phyloP scores from a whole-genome alignment of 37 sponge, comb jelly and placozoan species.

The Diacarnus erythraeanus region DNA sequence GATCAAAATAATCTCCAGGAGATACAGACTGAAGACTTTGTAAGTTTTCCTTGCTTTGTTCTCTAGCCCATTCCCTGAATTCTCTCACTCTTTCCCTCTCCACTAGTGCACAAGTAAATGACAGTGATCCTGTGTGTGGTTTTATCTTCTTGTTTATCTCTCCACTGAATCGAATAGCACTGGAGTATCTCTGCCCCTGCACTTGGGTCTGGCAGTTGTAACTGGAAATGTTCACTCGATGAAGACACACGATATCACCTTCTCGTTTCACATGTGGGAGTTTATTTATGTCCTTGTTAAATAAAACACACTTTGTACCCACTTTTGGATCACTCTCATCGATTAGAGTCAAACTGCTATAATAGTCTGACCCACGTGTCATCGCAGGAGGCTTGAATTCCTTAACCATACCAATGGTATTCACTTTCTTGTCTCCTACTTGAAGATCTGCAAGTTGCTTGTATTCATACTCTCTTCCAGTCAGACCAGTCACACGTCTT shows the following conservation, averaged over 20 bases:
- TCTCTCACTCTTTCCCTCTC: conserved; percentile 33
- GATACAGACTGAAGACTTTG: conserved; percentile 3
- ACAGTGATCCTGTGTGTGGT: conserved; percentile 26
- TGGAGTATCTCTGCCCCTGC: conserved; percentile 10
- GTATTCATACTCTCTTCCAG: conserved; percentile 20
- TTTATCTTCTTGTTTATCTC: neutral
- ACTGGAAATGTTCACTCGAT: conserved; percentile 8
- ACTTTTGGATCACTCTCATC: conserved; percentile 30
- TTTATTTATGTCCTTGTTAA: conserved; percentile 12
- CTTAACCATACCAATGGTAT: conserved; percentile 51
- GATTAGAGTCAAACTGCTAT: conserved; percentile 9
- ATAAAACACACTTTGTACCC: conserved; percentile 17
- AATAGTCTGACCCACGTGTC: conserved; percentile 33
- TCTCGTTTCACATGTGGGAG: conserved; percentile 33
- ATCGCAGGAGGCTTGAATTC: conserved; percentile 17
- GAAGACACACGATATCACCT: conserved; percentile 47
- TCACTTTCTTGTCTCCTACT: conserved; percentile 14
- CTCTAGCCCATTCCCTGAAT: conserved; percentile 31
- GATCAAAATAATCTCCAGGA: conserved; percentile 2
- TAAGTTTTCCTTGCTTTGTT: neutral
- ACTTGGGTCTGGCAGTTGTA: conserved; percentile 13
- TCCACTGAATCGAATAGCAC: conserved; percentile 21
- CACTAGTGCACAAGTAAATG: conserved; percentile 6
- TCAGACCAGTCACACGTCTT: neutral
- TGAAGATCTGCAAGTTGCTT: conserved; percentile 23